Conservation (phyloP, 2,797 vertebrate genomes). For the Parauchenoglanis ngamensis region DNA sequence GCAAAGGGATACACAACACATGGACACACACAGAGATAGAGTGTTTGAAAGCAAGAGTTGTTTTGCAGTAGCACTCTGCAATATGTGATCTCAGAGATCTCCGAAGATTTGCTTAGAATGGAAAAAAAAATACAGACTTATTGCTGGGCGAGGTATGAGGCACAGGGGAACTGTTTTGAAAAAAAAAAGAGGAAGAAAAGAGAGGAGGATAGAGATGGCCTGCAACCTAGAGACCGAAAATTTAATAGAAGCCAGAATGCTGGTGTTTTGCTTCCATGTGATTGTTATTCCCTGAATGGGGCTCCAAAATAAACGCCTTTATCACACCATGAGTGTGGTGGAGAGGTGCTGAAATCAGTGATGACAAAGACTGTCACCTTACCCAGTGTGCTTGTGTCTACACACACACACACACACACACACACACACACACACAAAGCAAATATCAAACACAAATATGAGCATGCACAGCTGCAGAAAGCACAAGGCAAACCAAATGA, state of each 20-base stretch:
- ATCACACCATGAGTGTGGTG: constrained; percentile 46
- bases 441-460: neutral
- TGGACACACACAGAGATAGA: neutral
- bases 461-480: neutral
- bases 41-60: neutral
- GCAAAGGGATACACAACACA: constrained; percentile 5
- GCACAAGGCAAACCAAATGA: neutral
- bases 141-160: constrained; percentile 16
- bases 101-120: constrained; percentile 40
- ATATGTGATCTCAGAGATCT: constrained; percentile 39
- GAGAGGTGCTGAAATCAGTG: constrained; percentile 48
- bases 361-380: constrained; percentile 44
- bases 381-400: neutral
- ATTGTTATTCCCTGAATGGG: constrained; percentile 73
- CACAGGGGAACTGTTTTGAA: constrained; percentile 37
- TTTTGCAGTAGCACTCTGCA: constrained; percentile 34
- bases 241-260: constrained; percentile 66
- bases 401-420: neutral
- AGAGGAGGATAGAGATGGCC: constrained; percentile 57
- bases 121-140: constrained; percentile 22
- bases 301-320: constrained; percentile 56
- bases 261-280: constrained; percentile 75
- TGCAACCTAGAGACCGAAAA: constrained; percentile 69
- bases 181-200: neutral
- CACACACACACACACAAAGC: neutral